Conservation (phyloP, 2,113 vertebrate genomes). For the Amphilophus citrinellus region DNA sequence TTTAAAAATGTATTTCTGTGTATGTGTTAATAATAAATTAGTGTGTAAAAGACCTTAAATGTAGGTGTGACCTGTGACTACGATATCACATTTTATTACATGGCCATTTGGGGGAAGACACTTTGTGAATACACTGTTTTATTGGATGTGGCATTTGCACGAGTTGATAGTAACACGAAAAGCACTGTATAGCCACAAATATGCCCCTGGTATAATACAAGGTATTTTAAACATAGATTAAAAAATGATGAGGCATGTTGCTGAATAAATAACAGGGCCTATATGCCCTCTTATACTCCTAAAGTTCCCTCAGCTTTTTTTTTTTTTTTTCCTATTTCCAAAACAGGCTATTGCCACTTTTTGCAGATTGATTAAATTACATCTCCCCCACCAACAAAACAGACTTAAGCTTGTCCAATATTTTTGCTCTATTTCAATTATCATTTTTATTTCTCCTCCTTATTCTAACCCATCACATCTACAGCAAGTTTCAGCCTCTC, state of each 20-base stretch:
- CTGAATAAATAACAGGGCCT: conserved; percentile 3
- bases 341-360: conserved; percentile 5
- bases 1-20: neutral
- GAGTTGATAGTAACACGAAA: neutral
- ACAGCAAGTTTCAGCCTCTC: conserved; percentile 12
- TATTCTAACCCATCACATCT: conserved; percentile 39
- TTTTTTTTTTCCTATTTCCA: neutral
- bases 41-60: neutral
- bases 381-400: neutral
- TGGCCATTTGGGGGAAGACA: neutral
- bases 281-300: neutral
- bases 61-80: neutral
- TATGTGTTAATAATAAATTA: neutral
- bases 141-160: neutral
- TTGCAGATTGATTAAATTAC: conserved; percentile 17
- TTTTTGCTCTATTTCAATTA: neutral
- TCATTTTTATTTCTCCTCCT: conserved; percentile 34
- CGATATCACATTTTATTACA: neutral
- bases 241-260: too few species aligned
- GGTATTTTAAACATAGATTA: neutral
- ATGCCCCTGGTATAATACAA: neutral
- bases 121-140: neutral
- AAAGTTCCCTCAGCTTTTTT: neutral
- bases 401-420: neutral
- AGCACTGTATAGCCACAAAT: neutral